Evolutionary conservation across 2,113 vertebrate genomes (phyloP), one percentile per base, ranked within the genome.

Genomic region (Pandion haliaetus): DNA sequence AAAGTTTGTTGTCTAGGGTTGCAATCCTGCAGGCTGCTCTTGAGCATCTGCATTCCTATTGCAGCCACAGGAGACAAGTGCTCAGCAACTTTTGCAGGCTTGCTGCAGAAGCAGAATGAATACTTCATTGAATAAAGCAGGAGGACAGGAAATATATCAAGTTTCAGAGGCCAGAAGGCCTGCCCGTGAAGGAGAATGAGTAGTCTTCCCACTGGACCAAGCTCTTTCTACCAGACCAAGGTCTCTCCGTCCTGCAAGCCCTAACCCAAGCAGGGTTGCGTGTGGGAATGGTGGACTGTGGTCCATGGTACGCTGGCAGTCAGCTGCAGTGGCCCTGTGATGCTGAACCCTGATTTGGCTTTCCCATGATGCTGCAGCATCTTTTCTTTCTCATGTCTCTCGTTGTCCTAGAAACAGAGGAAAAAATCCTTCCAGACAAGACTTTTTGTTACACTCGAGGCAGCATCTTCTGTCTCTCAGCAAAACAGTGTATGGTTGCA

Each of bases 331-430:
- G 65, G 49, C 71, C 92, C 67, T 92, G 91, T 10, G 1, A 49
- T 86, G 76, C 85, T 24, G 49, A 92, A 79, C 82, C 71, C 77
- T 1, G 0, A 15, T 90, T 92, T 34, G 4, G 71, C 54, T 86
- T 67, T 74, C 38, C 50, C 52, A n/a, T 59, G 76, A 74, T 81
- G 72, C 94, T 52, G 93, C 90, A 50, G 74, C 69, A 88, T 93
- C 90, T 92, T 87, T 90, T 88, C 92, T 92, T 83, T 77, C 86
- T 93, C 24, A 4, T 95, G 66, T 77, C 80, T 97, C 95, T 61
- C 88, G 97, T 97, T 97, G 97, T 97, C 97, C 86, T 97, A 96
- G 97, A 97, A 97, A 97, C 96, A 96, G 96, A 83, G 76, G 55
- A 81, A 59, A 88, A 91, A 95, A 74, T 69, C 86, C 83, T 95